Percentiles rank a stretch among this genome's conserved stretches.
These are phyloP conservation scores for Leptinotarsa haldemani DNA, from an alignment of 2,888 invertebrate species.

Conservation along the genomic window DNA sequence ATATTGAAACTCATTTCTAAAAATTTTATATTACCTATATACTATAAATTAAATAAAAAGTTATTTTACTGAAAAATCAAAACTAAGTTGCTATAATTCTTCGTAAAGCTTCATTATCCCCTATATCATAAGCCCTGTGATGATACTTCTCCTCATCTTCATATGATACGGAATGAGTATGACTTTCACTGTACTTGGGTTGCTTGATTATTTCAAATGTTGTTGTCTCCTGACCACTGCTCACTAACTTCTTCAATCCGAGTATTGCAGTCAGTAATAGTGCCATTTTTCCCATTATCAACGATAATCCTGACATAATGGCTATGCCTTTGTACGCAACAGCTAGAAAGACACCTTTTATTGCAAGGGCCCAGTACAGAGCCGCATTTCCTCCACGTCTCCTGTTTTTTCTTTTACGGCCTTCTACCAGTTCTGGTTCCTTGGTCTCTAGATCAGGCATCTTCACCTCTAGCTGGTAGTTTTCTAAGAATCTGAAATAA, in stretches of 20 bases:
- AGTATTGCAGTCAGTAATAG: slow-evolving; percentile 82
- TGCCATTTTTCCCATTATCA: slow-evolving; percentile 87
- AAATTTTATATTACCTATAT: too few relatives aligned
- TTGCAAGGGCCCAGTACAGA: slow-evolving; percentile 75
- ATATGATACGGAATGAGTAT: slow-evolving; percentile 74
- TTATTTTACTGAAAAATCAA: not conserved
- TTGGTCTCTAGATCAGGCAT: slow-evolving; percentile 28
- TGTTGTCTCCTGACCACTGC: slow-evolving; percentile 79
- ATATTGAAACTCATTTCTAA: too few relatives aligned
- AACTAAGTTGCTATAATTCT: slow-evolving; percentile 34
- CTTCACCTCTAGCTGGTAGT: slow-evolving; percentile 67
- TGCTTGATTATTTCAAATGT: slow-evolving; percentile 89
- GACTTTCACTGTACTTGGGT: slow-evolving; percentile 83
- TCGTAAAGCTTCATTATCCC: slow-evolving; percentile 26
- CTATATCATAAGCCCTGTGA: slow-evolving; percentile 36
- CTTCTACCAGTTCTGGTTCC: slow-evolving; percentile 59
- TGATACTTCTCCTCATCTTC: slow-evolving; percentile 53
- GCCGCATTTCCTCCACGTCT: slow-evolving; percentile 65
- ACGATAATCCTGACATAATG: slow-evolving; percentile 81
- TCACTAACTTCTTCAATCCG: slow-evolving; percentile 82
- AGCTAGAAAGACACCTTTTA: slow-evolving; percentile 79
- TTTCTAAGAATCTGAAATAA: slow-evolving; percentile 68
- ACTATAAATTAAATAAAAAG: too few relatives aligned
- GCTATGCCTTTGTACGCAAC: slow-evolving; percentile 82
- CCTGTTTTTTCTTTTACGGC: slow-evolving; percentile 36